phyloP scores from a whole-genome alignment of 2,888 invertebrate genomes.

The Nipponacmea schrenckii region DNA sequence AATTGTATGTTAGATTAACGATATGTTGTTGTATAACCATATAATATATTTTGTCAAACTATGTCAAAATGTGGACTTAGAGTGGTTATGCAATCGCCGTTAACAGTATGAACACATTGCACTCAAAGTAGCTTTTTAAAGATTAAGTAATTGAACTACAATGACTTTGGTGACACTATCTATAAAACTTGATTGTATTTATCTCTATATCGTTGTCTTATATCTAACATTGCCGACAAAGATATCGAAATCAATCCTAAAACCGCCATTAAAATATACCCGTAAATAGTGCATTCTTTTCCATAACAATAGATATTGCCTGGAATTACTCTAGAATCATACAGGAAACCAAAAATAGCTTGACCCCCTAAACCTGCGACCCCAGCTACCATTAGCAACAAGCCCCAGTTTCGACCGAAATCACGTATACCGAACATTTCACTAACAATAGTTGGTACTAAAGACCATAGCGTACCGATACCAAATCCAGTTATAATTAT shows the following conservation, averaged over 20 bases:
- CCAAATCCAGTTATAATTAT: background rate
- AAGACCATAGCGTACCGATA: background rate
- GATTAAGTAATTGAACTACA: too few relatives aligned
- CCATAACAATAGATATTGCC: background rate
- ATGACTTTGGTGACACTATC: too few relatives aligned
- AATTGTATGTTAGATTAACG: too few relatives aligned
- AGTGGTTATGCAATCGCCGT: too few relatives aligned
- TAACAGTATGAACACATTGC: too few relatives aligned
- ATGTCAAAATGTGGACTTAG: too few relatives aligned
- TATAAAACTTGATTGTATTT: background rate
- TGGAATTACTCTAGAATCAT: background rate
- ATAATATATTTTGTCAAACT: too few relatives aligned
- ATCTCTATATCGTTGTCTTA: background rate
- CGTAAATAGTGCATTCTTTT: background rate
- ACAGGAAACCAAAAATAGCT: background rate
- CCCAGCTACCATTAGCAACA: background rate
- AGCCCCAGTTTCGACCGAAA: background rate
- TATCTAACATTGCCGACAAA: background rate
- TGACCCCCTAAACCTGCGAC: background rate
- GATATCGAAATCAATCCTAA: background rate
- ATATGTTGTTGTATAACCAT: too few relatives aligned
- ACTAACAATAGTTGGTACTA: conserved; percentile 1
- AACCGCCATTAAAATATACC: background rate
- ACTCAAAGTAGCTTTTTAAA: too few relatives aligned
- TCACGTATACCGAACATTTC: background rate